phyloP scores from a whole-genome alignment of 2,888 invertebrate species.

The Tenodera sinensis region DNA sequence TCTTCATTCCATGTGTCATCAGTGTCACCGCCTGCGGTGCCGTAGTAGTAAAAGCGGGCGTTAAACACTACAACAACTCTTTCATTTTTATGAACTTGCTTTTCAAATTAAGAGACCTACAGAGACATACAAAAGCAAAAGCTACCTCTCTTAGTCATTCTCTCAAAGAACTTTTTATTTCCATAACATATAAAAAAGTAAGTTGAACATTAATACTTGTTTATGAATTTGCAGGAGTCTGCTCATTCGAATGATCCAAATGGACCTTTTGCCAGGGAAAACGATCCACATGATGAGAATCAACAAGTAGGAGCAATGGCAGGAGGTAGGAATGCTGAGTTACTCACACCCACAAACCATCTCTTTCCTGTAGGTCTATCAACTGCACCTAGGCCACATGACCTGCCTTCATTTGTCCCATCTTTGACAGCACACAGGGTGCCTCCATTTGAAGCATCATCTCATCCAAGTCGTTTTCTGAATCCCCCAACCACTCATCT shows the following conservation, averaged over 20 bases:
- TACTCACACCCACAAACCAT: slow-evolving; percentile 68
- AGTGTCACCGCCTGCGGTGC: too few species aligned
- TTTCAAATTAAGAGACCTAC: not conserved
- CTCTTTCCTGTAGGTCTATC: slow-evolving; percentile 52
- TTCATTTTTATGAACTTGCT: not conserved
- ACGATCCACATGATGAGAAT: slow-evolving; percentile 83
- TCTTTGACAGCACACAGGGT: slow-evolving; percentile 25
- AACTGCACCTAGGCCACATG: slow-evolving; percentile 38
- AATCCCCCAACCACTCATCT: slow-evolving; percentile 51
- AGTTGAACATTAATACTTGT: too few species aligned
- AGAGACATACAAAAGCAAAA: not conserved
- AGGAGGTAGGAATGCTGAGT: slow-evolving; percentile 53
- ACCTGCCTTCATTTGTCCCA: slow-evolving; percentile 28
- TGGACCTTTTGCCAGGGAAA: slow-evolving; percentile 97
- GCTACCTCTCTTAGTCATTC: not conserved
- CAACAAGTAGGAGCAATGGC: slow-evolving; percentile 58
- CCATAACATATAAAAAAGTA: too few species aligned
- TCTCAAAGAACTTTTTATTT: not conserved
- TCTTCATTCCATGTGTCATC: too few species aligned
- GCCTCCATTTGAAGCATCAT: slow-evolving; percentile 28
- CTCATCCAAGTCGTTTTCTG: slow-evolving; percentile 28
- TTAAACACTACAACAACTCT: too few species aligned
- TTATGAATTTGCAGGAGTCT: slow-evolving; percentile 64
- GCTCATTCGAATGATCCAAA: slow-evolving; percentile 99
- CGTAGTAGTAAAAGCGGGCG: too few species aligned